Conservation (phyloP, 1,140 invertebrate genomes). For the Saxidomus purpurata region DNA sequence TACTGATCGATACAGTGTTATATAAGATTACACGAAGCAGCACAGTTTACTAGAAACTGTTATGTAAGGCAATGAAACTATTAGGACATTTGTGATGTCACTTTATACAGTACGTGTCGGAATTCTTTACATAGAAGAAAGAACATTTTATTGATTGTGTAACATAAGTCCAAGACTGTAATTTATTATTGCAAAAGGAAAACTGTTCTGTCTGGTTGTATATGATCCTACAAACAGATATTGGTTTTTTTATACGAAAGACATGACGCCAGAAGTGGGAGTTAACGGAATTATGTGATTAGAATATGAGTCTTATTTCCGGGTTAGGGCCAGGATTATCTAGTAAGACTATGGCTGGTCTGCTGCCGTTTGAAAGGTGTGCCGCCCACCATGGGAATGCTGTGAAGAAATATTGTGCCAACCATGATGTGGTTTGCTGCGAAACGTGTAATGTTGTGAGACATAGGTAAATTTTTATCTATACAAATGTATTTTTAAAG, state of each 20-base stretch:
- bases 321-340: neutral
- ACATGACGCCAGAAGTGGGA: neutral
- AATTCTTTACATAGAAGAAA: neutral
- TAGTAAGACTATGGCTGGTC: neutral
- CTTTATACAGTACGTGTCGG: neutral
- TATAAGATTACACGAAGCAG: neutral
- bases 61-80: neutral
- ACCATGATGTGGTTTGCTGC: slow-evolving; percentile 3
- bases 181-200: neutral
- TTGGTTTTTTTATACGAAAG: neutral
- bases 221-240: neutral
- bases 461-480: too few relatives aligned
- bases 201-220: neutral
- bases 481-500: too few relatives aligned
- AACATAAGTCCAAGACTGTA: neutral
- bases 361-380: neutral
- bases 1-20: neutral
- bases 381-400: neutral
- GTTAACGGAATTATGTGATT: neutral
- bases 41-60: neutral
- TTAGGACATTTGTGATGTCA: neutral
- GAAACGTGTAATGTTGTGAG: neutral
- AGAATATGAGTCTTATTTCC: neutral
- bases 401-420: slow-evolving; percentile 12
- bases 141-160: neutral